These are phyloP conservation scores for Onychostoma macrolepis DNA, from an alignment of 2,113 vertebrate genomes.

Conservation along the genomic window DNA sequence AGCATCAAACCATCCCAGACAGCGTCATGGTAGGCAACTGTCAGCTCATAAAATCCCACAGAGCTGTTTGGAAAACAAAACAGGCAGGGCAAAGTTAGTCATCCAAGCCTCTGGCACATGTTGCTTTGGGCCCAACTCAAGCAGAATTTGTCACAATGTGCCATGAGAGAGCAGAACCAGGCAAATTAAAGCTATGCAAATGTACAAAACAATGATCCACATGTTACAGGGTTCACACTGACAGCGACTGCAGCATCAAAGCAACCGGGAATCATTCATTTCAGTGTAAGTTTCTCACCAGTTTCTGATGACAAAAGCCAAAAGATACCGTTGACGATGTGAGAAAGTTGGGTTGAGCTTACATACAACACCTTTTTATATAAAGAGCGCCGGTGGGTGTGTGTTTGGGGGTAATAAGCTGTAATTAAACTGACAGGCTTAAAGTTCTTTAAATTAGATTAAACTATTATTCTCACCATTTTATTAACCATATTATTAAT, in stretches of 20 bases:
- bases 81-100: constrained; percentile 72
- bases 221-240: background rate
- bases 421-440: background rate
- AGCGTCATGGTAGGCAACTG: background rate
- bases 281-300: background rate
- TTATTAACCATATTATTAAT: background rate
- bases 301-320: background rate
- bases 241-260: background rate
- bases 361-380: background rate
- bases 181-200: constrained; percentile 25
- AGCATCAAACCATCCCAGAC: background rate
- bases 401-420: too few species aligned
- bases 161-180: constrained; percentile 27
- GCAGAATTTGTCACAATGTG: constrained; percentile 29
- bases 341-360: background rate
- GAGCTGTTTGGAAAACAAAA: constrained; percentile 62
- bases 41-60: constrained; percentile 32
- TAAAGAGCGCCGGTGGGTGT: too few species aligned
- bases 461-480: background rate
- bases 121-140: constrained; percentile 44
- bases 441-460: background rate
- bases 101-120: constrained; percentile 66
- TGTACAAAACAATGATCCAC: background rate
- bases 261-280: background rate
- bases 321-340: background rate